Conservation (phyloP, 1,140 invertebrate genomes). For the Tyrophagus putrescentiae region DNA sequence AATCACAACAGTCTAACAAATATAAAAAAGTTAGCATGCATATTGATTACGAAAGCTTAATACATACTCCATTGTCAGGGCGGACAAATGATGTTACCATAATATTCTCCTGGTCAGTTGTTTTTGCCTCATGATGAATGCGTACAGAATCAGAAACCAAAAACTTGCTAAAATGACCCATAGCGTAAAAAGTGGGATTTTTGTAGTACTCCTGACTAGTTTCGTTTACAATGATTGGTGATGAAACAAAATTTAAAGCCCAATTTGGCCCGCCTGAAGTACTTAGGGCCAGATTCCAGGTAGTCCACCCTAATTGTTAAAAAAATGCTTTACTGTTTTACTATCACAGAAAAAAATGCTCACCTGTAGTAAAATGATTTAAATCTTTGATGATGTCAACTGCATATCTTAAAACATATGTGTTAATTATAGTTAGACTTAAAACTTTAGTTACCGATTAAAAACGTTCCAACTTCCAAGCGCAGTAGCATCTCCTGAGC, state of each 20-base stretch:
- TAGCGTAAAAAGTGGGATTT: conserved; percentile 41
- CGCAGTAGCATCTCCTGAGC: conserved; percentile 13
- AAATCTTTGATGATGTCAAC: conserved; percentile 26
- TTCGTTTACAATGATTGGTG: conserved; percentile 56
- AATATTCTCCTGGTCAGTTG: background rate
- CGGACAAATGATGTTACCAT: background rate
- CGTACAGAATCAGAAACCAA: background rate
- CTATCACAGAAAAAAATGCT: too few species aligned
- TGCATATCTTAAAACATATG: conserved; percentile 18
- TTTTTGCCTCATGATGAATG: background rate
- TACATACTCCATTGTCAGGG: background rate
- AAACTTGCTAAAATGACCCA: conserved; percentile 33
- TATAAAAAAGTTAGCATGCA: too few species aligned
- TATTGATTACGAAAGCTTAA: too few species aligned
- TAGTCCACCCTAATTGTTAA: too few species aligned
- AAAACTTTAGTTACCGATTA: too few species aligned
- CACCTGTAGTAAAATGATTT: conserved; percentile 32
- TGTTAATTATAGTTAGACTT: too few species aligned
- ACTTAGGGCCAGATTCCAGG: conserved; percentile 76
- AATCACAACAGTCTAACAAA: too few species aligned
- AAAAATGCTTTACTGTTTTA: too few species aligned
- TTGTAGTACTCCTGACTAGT: conserved; percentile 39
- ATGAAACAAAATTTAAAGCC: conserved; percentile 53
- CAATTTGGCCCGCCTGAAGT: conserved; percentile 56
- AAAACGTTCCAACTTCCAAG: too few species aligned